Evolutionary conservation across 2,797 vertebrate species (phyloP), one percentile per base, ranked within the genome.

Genomic region (Sitta carolinensis): DNA sequence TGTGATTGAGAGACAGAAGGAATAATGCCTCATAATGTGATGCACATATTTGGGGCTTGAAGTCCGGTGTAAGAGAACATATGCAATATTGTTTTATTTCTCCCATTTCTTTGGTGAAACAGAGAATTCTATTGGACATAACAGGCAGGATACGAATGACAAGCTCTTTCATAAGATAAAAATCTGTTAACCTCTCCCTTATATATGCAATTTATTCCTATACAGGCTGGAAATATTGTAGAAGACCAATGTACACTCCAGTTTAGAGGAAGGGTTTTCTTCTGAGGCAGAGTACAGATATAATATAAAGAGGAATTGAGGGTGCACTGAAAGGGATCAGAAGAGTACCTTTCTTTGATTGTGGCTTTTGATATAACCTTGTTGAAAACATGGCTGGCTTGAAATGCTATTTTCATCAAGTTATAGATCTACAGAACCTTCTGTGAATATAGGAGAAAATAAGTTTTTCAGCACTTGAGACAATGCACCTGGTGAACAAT

Each of bases 181-280:
- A 84, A 78, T 16, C 4, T 13, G 4, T 54, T 70, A 13, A 58
- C 8, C 23, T 74, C 15, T 32, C 16, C 16, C 43, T 61, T 38
- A 22, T 25, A 36, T 14, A 77, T 40, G 32, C 11, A 81, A 21
- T 17, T 78, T 62, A 36, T 50, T 78, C 62, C 58, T 63, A 13
- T 62, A 34, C 5, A 81, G 14, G 16, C 10, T 50, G 14, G 11
- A 36, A 13, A 3, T 73, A 3, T 36, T 74, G 10, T 5, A 66
- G 18, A 22, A 81, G 7, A 54, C 18, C 32, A 73, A 40, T 1
- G 0, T 10, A 27, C 3, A 4, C 7, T 59, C 17, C 34, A 40
- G 6, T 45, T 14, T 84, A 57, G 40, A 86, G 30, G 19, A 47
- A 74, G 8, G 2, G 3, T n/a, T 84, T 81, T 38, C 10, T 30